Evolutionary conservation across 30 jellyfish, hydroid and myxozoan species (phyloP), one percentile per base, ranked within the genome.

Genomic region (Mastigias papua): DNA sequence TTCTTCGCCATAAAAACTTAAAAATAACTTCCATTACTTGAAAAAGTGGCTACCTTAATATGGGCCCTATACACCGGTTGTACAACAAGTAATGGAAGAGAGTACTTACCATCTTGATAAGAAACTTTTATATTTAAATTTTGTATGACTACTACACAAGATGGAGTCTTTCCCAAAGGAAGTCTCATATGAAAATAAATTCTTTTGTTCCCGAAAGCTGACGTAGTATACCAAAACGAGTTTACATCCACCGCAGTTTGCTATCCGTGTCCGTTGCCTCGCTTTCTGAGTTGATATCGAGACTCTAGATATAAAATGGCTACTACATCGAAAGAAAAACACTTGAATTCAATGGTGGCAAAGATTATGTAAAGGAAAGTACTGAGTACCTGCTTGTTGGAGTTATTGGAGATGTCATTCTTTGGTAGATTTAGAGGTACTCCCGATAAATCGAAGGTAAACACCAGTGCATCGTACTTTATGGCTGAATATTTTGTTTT

Each of bases 141-240:
- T 23, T 63, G 42, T 63, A 1, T 5, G 20, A 1, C 74, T 57
- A 27, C 74, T n/a, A n/a, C n/a, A n/a, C n/a, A n/a, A n/a, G n/a
- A 28, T 57, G 60, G 32, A 15, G 1, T 50, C 58, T 23, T 23
- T 23, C 86, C 75, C 48, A 85, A 85, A 85, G 94, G 88, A 85
- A 72, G 94, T 73, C 73, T 37, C 78, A 76, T 54, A 23, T 69
- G 35, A 51, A 51, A 73, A 82, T 73, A 34, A 28, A 72, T 70
- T 77, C 83, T 63, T 85, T 85, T 85, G 94, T 85, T 84, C 78
- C 26, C 37, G 9, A 51, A 31, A 15, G 94, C 94, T 85, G 94
- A 85, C 94, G 94, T 85, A 85, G 42, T 34, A 0, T 57, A 51
- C 66, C 75, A 51, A 28, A 72, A 22, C 0, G 94, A 85, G 94